Percentiles rank a stretch among this genome's conserved stretches.
These are phyloP conservation scores for Zingel zingel DNA, from an alignment of 2,113 vertebrate genomes.

Conservation along the genomic window DNA sequence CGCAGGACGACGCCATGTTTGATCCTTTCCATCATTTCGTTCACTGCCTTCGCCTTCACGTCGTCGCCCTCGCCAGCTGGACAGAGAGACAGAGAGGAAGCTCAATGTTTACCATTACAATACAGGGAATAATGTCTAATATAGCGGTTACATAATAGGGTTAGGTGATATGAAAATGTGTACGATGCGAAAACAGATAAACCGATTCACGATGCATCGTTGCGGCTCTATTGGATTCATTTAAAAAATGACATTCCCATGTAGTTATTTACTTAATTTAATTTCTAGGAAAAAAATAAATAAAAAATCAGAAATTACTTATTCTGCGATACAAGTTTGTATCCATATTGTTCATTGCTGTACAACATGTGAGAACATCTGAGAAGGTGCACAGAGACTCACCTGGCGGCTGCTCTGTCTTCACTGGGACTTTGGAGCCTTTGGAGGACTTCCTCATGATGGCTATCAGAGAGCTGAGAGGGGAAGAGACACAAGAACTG, in stretches of 20 bases:
- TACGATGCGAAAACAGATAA: no score
- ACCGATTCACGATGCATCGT: no score
- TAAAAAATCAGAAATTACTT: no score
- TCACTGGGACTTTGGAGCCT: constrained; percentile 77
- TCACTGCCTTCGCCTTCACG: constrained; percentile 87
- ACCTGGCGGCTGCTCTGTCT: constrained; percentile 82
- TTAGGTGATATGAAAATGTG: neutral
- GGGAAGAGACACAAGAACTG: neutral
- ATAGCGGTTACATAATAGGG: neutral
- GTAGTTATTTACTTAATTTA: no score
- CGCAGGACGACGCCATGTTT: constrained; percentile 87
- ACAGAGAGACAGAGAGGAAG: neutral
- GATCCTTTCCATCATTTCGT: constrained; percentile 90
- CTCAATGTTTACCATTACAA: no score
- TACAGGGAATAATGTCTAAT: neutral
- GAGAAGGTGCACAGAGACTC: neutral
- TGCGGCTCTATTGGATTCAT: no score
- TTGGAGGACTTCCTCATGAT: constrained; percentile 88
- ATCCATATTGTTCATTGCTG: neutral
- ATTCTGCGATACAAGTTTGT: neutral
- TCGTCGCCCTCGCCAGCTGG: constrained; percentile 78
- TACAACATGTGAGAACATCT: neutral
- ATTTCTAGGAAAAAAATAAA: no score
- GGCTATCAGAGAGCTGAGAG: constrained; percentile 84
- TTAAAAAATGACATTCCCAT: no score